phyloP scores from a whole-genome alignment of 2,888 invertebrate species.

The Entomobrya proxima region DNA sequence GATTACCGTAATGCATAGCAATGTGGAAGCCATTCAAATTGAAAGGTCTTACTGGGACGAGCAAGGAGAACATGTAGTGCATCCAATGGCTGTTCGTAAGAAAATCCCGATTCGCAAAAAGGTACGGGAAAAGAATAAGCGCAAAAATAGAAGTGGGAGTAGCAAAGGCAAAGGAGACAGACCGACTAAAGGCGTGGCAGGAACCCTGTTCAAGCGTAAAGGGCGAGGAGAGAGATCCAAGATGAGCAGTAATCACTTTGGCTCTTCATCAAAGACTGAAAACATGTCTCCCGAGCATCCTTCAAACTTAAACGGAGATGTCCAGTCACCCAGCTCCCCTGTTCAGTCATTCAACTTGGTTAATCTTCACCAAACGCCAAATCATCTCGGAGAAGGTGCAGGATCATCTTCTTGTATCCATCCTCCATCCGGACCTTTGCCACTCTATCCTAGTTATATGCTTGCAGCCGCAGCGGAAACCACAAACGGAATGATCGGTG shows the following conservation, averaged over 20 bases:
- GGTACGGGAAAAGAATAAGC: conserved; percentile 80
- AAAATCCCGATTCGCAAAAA: conserved; percentile 92
- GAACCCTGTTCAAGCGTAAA: conserved; percentile 66
- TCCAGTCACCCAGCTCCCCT: conserved; percentile 61
- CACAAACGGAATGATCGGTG: conserved; percentile 55
- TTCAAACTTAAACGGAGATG: conserved; percentile 62
- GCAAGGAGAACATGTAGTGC: conserved; percentile 84
- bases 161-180: conserved; percentile 56
- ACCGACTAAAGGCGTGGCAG: conserved; percentile 43
- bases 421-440: conserved; percentile 40
- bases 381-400: conserved; percentile 29
- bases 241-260: conserved; percentile 41
- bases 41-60: conserved; percentile 84
- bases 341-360: conserved; percentile 62
- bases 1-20: conserved; percentile 92
- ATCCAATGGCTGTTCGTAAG: conserved; percentile 88
- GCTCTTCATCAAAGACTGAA: conserved; percentile 66
- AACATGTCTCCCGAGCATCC: conserved; percentile 54
- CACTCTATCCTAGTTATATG: conserved; percentile 58
- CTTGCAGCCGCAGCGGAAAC: conserved; percentile 38
- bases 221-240: conserved; percentile 59
- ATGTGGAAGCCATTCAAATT: conserved; percentile 91
- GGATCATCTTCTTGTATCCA: conserved; percentile 18
- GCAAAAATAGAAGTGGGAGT: conserved; percentile 60
- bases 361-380: conserved; percentile 57